Base-by-base conservation (phyloP, 2,888 invertebrate species). In the Gandaritis pyraliata region DNA sequence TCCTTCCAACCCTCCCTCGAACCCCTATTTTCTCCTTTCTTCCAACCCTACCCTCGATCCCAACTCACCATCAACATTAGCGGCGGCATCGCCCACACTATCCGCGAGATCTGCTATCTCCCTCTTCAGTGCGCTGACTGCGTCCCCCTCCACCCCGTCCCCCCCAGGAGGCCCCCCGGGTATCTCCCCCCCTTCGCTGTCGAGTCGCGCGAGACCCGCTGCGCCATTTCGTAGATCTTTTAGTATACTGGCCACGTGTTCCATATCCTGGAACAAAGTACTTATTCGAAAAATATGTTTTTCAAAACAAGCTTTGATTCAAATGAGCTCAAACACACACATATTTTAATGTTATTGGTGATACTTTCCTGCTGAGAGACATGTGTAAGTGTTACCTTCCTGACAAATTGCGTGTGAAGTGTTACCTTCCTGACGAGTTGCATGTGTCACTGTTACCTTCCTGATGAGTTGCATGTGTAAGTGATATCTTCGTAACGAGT, bases 171-270 rank as follows among this genome's bases (percentile, higher is more conserved):
- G 4, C 16, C 30, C 45, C 53, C 53, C 45, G 18, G 10, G 30
- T 5, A 16, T 2, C 38, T 16, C 36, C 16, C 30, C 53, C 50
- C 58, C 50, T 49, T 43, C 60, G 46, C 89, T 86, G 92, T 92
- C 71, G 5, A 72, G 73, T 33, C 84, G 78, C 65, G 94, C 94
- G 50, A 76, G 66, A 1, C 75, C 74, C 0, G 66, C 74, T 0
- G 74, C 78, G 1, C 77, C 76, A 6, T 70, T 56, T 33, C 69
- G 73, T 29, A 65, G 74, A 67, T 95, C 95, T 67, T 93, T 93
- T 68, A 86, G 76, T 50, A 82, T 85, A 8, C 71, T 73, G 0
- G 95, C 94, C 8, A 97, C 96, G 80, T 94, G 94, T 30, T 94
- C 94, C 80, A 82, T 81, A 55, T 82, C 82, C 67, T 75, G 51